phyloP scores from a whole-genome alignment of 92 coral and sea anemone species.

The Siderastrea siderea region DNA sequence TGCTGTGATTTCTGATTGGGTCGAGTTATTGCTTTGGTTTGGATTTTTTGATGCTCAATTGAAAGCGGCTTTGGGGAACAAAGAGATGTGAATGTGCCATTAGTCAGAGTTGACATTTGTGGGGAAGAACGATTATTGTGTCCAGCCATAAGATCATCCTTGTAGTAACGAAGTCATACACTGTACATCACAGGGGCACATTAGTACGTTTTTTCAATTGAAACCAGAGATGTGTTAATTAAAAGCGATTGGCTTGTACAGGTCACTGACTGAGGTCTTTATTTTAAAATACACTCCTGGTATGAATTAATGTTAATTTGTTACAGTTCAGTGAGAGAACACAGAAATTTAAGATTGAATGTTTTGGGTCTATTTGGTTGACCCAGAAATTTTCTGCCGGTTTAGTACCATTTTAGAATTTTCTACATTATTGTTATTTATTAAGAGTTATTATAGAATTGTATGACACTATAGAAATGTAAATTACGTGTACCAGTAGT shows the following conservation, averaged over 20 bases:
- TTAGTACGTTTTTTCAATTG: conserved; percentile 2
- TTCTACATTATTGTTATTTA: conserved; percentile 25
- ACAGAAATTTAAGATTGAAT: background rate
- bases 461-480: background rate
- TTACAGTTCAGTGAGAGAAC: background rate
- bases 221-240: background rate
- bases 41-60: no score
- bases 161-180: no score
- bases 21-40: no score
- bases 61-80: no score
- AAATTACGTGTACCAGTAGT: background rate
- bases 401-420: background rate
- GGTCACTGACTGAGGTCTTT: background rate
- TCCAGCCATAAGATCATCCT: no score
- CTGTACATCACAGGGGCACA: no score
- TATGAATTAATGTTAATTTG: background rate
- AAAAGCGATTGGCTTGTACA: background rate
- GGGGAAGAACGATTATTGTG: no score
- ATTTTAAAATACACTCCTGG: background rate
- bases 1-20: no score
- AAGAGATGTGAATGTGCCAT: no score
- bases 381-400: conserved; percentile 9
- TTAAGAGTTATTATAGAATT: conserved; percentile 15
- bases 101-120: no score
- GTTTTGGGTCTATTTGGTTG: background rate